Percentiles rank a stretch among this genome's conserved stretches.
phyloP scores from a whole-genome alignment of 2,888 invertebrate species.

The Hedya salicella region DNA sequence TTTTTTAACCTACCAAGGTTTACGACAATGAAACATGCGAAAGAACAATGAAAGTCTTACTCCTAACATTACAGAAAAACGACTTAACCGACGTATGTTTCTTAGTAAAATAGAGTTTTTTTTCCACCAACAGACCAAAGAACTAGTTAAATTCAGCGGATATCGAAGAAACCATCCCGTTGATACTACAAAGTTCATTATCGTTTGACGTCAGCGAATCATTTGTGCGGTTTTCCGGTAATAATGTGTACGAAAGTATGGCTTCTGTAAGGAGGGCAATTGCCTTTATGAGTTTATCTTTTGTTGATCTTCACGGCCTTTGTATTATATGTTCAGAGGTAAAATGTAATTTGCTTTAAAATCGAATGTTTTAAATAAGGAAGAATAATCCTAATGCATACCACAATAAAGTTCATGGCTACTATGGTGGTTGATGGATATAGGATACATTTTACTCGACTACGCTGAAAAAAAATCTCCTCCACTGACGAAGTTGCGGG shows the following conservation, averaged over 20 bases:
- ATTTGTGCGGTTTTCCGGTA: background rate
- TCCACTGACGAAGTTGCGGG: too few relatives aligned
- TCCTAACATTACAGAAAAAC: background rate
- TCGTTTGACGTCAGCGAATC: background rate
- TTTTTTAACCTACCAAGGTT: background rate
- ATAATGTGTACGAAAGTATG: slow-evolving; percentile 26
- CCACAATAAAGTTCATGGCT: too few relatives aligned
- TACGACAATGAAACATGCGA: slow-evolving; percentile 4
- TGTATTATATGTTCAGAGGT: too few relatives aligned
- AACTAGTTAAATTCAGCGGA: background rate
- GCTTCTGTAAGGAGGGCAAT: slow-evolving; percentile 17
- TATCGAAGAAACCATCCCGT: background rate
- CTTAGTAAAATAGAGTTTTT: background rate
- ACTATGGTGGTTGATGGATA: too few relatives aligned
- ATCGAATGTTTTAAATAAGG: background rate
- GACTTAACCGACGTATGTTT: background rate
- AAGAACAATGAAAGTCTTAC: background rate
- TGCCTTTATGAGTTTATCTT: slow-evolving; percentile 2
- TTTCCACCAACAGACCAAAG: background rate
- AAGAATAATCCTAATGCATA: too few relatives aligned
- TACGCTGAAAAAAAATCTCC: too few relatives aligned
- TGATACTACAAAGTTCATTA: background rate
- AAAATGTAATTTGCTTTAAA: background rate
- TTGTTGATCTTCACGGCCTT: too few relatives aligned
- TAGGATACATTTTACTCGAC: too few relatives aligned